These are phyloP conservation scores for Rafetus swinhoei DNA, from an alignment of 2,113 vertebrate genomes.

Conservation along the genomic window DNA sequence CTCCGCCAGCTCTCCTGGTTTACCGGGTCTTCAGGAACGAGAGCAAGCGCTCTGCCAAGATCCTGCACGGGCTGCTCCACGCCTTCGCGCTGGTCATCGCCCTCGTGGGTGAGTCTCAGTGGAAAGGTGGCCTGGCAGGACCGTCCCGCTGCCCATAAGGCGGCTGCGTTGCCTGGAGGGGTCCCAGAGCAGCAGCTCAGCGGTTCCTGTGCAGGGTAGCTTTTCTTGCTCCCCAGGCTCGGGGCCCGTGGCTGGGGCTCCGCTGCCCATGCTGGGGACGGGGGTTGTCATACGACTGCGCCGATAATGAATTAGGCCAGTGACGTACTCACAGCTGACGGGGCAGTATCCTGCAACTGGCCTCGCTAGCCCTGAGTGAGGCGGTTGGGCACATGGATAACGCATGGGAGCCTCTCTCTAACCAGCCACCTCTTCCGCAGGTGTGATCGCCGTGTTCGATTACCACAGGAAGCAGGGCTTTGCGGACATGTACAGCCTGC, in stretches of 20 bases:
- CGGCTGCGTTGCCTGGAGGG: neutral
- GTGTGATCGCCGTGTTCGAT: slow-evolving; percentile 89
- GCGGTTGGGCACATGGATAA: neutral
- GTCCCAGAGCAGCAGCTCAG: neutral
- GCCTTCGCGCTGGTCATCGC: slow-evolving; percentile 84
- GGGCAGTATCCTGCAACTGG: neutral
- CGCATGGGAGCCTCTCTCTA: rapidly evolving
- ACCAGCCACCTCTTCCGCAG: neutral
- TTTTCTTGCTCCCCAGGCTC: neutral
- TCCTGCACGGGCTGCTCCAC: slow-evolving; percentile 88
- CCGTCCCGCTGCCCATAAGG: neutral
- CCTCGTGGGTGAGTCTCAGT: slow-evolving; percentile 73
- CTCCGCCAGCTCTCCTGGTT: slow-evolving; percentile 87
- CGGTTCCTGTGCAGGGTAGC: neutral
- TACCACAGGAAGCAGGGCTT: slow-evolving; percentile 79
- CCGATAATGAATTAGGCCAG: no score
- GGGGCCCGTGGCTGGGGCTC: neutral
- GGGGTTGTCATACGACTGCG: no score
- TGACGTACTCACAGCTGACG: no score
- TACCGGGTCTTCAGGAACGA: slow-evolving; percentile 91
- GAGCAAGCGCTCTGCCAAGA: slow-evolving; percentile 85
- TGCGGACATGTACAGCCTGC: slow-evolving; percentile 90
- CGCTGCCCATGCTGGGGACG: neutral
- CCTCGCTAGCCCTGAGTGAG: neutral
- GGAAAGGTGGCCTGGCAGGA: neutral